phyloP scores from a whole-genome alignment of 2,888 invertebrate genomes.

The Monopis laevigella region DNA sequence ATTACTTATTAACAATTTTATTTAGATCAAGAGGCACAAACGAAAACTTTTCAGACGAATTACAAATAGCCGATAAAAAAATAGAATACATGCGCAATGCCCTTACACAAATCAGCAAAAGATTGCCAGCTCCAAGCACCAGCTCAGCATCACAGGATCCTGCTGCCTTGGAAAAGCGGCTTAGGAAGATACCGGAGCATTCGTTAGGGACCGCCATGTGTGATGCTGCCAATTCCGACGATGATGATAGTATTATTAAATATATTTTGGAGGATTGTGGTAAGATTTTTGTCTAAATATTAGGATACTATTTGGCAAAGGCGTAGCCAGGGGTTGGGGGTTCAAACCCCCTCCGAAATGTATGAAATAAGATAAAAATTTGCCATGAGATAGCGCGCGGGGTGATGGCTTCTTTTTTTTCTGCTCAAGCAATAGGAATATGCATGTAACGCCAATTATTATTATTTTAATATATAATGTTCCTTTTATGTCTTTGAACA shows the following conservation, averaged over 20 bases:
- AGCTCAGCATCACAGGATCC: conserved; percentile 67
- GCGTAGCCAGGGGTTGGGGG: no score
- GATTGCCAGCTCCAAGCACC: conserved; percentile 61
- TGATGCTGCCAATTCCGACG: conserved; percentile 71
- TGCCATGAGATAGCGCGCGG: no score
- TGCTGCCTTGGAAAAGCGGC: conserved; percentile 75
- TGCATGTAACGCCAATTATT: no score
- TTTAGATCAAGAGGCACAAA: conserved; percentile 86
- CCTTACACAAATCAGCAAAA: conserved; percentile 70
- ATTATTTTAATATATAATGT: no score
- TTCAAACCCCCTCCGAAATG: no score
- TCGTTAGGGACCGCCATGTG: conserved; percentile 79
- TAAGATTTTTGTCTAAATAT: no score
- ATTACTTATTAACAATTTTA: background rate
- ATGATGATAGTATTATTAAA: conserved; percentile 71
- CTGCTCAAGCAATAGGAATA: no score
- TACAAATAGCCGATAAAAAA: conserved; percentile 82
- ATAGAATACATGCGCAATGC: conserved; percentile 82
- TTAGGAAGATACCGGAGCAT: conserved; percentile 90
- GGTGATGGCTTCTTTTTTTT: no score
- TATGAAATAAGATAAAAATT: no score
- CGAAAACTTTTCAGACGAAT: conserved; percentile 83
- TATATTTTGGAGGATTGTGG: conserved; percentile 67
- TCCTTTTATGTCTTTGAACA: no score
- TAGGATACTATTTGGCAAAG: no score